A percentile compares a stretch with the other conserved stretches of the same genome.
Conservation (phyloP, 1,140 invertebrate genomes). For the Drosophila punjabiensis region DNA sequence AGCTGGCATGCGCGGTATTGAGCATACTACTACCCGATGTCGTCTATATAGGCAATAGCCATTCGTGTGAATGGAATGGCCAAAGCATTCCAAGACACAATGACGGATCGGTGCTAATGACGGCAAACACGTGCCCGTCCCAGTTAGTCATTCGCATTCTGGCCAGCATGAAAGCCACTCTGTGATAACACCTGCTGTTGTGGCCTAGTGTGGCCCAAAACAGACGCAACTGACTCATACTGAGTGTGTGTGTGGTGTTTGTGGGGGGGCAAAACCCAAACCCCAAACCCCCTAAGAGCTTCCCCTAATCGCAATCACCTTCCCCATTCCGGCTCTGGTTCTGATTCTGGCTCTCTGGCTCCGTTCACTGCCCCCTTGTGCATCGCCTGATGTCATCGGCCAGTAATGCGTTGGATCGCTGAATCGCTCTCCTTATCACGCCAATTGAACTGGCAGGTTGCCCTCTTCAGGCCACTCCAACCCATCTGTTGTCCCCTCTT, state of each 20-base stretch:
- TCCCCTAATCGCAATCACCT: background rate
- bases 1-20: slow-evolving; percentile 13
- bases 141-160: slow-evolving; percentile 27
- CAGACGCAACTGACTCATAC: slow-evolving; percentile 28
- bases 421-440: slow-evolving; percentile 47
- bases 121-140: slow-evolving; percentile 41
- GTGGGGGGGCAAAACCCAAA: slow-evolving; percentile 12
- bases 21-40: background rate
- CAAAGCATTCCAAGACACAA: slow-evolving; percentile 11
- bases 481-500: slow-evolving; percentile 1
- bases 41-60: background rate
- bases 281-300: slow-evolving; percentile 2
- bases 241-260: background rate
- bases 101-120: slow-evolving; percentile 39
- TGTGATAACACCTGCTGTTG: slow-evolving; percentile 11
- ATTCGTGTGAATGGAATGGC: slow-evolving; percentile 39
- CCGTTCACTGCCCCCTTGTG: slow-evolving; percentile 29
- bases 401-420: slow-evolving; percentile 57
- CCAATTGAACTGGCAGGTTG: slow-evolving; percentile 49
- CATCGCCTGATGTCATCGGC: slow-evolving; percentile 76
- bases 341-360: too few species aligned
- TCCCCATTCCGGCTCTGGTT: background rate
- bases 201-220: background rate
- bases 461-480: slow-evolving; percentile 1
- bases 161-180: slow-evolving; percentile 13